Evolutionary conservation across 2,888 invertebrate genomes (phyloP).

Genomic region (Lamproptera curius): DNA sequence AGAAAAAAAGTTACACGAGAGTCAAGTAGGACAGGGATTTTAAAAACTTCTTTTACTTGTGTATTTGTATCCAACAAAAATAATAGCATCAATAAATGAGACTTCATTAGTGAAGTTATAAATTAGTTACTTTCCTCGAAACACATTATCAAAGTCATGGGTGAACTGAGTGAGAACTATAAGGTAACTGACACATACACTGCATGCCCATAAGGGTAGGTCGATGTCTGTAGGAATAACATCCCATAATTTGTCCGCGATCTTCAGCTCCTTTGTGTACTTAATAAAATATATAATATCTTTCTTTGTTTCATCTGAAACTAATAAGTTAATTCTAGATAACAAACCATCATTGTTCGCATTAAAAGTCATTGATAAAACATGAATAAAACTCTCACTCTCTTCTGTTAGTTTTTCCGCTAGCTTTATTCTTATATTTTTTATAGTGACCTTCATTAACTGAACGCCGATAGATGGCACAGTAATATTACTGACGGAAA

Average conservation of each 20-base stretch:
- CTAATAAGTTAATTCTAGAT: neutral
- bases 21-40: too few species aligned
- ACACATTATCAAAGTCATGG: conserved; percentile 9
- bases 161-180: conserved; percentile 31
- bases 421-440: too few species aligned
- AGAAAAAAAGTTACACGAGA: too few species aligned
- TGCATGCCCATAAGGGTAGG: conserved; percentile 22
- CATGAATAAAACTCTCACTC: neutral
- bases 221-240: conserved; percentile 24
- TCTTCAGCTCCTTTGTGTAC: neutral
- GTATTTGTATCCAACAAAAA: too few species aligned
- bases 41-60: too few species aligned
- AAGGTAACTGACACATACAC: conserved; percentile 27
- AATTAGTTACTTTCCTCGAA: too few species aligned
- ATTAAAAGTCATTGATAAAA: neutral
- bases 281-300: neutral
- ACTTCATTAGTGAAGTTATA: too few species aligned
- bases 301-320: conserved; percentile 4
- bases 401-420: neutral
- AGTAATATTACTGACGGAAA: too few species aligned
- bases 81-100: too few species aligned
- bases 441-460: too few species aligned
- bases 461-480: neutral
- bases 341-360: too few species aligned
- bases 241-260: neutral